Evolutionary conservation across 2,797 vertebrate species (phyloP), one percentile per base, ranked within the genome.

Genomic region (Cirrhinus mrigala): DNA sequence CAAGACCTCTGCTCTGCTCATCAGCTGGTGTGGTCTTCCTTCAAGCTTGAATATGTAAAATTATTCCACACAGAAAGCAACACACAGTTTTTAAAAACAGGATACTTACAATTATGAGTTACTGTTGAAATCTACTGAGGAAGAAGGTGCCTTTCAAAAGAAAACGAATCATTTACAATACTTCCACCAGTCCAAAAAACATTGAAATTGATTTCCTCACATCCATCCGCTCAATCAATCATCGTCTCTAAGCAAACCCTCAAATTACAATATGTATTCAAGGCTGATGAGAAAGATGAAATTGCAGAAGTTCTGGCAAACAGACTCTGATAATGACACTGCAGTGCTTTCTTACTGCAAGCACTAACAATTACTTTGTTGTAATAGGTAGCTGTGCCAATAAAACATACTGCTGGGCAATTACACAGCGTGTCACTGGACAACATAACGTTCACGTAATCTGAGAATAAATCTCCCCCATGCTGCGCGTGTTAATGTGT

Each of bases 401-500:
- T 73, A 74, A 64, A 71, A 74, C 81, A 79, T 64, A 60, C 76
- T 85, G 83, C 66, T 62, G 66, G 40, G 83, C 66, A 85, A 79
- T 79, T 85, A 85, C 46, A 48, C 81, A 46, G 81, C 81, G 46
- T 73, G 69, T 48, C 37, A 60, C 81, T 60, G 81, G 54, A 48
- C 84, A 64, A 48, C 84, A 85, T 48, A 85, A 74, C 69, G 22
- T 66, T 80, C 58, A 85, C 27, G 16, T 74, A 52, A 74, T 85
- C 84, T 85, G 54, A 80, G 84, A 85, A 85, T 80, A 85, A 85
- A 74, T 80, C 68, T 80, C 77, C 40, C 58, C 82, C 77, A 70
- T 85, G 68, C 46, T 74, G 84, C 7, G 48, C 18, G 52, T 77
- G 71, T 69, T 81, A 81, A 27, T 46, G 71, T 44, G 70, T 20